Percentiles rank a stretch among this genome's conserved stretches.
Conservation (phyloP, 2,797 vertebrate genomes). For the Chrosomus eos region DNA sequence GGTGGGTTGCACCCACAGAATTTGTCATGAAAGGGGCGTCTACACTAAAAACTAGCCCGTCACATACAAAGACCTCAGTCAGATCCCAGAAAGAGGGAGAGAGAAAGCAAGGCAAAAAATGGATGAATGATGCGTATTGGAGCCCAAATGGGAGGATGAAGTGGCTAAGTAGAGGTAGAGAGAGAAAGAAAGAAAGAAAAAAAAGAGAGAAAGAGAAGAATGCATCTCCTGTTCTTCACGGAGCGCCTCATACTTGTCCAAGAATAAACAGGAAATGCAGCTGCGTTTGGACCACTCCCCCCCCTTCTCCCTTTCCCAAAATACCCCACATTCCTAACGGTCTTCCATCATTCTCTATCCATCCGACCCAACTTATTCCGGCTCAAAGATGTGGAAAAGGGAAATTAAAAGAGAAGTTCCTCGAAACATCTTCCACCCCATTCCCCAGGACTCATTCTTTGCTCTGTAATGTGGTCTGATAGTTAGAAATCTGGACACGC, state of each 20-base stretch:
- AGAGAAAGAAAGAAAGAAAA: constrained; percentile 62
- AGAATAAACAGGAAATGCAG: constrained; percentile 92
- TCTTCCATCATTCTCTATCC: constrained; percentile 23
- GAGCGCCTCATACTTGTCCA: constrained; percentile 84
- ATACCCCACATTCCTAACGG: constrained; percentile 57
- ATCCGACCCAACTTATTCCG: neutral
- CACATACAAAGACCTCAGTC: constrained; percentile 29
- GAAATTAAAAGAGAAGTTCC: constrained; percentile 61
- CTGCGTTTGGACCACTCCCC: constrained; percentile 67
- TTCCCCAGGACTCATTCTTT: constrained; percentile 64
- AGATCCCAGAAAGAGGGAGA: neutral
- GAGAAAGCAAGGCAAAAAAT: neutral
- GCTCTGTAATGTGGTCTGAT: constrained; percentile 83
- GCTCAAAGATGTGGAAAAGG: constrained; percentile 11
- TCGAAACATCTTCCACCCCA: constrained; percentile 79
- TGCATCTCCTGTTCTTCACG: constrained; percentile 86
- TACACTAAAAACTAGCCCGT: constrained; percentile 10
- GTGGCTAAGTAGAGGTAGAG: constrained; percentile 18
- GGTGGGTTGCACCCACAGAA: constrained; percentile 33
- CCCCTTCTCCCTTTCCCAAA: constrained; percentile 19
- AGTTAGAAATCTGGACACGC: constrained; percentile 96
- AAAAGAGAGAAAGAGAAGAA: constrained; percentile 74
- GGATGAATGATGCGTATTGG: neutral
- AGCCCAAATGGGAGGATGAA: constrained; percentile 10
- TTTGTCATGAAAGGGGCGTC: constrained; percentile 6